Conservation (phyloP, 1,140 invertebrate species). For the Procambarus clarkii region DNA sequence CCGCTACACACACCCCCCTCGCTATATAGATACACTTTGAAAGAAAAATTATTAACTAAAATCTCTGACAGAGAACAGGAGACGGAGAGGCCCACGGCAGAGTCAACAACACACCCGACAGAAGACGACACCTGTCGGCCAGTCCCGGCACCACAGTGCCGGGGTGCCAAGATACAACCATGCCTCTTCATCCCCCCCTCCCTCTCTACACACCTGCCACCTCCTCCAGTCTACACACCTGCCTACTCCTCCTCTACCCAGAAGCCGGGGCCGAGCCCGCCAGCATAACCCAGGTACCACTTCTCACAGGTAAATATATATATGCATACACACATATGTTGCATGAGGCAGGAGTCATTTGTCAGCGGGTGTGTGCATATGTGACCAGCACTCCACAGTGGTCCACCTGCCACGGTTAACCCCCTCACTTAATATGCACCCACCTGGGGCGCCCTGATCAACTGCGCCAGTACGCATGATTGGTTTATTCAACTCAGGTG, state of each 20-base stretch:
- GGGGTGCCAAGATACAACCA: too few relatives aligned
- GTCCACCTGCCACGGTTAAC: not conserved
- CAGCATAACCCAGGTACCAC: not conserved
- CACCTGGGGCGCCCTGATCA: constrained; percentile 12
- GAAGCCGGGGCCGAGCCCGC: too few relatives aligned
- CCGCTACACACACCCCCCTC: too few relatives aligned
- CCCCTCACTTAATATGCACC: not conserved
- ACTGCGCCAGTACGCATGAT: constrained; percentile 7
- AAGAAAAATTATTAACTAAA: too few relatives aligned
- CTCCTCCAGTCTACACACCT: not conserved
- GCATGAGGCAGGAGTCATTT: not conserved
- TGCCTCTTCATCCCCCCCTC: too few relatives aligned
- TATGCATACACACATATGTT: not conserved
- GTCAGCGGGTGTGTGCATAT: not conserved
- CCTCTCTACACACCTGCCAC: not conserved
- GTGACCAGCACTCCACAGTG: not conserved
- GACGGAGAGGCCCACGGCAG: too few relatives aligned
- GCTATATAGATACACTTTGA: too few relatives aligned
- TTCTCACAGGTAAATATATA: too few relatives aligned
- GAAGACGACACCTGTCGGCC: too few relatives aligned
- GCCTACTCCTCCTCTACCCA: not conserved
- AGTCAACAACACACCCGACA: too few relatives aligned
- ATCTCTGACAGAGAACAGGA: too few relatives aligned
- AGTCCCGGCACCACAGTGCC: too few relatives aligned
- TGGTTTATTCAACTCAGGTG: constrained; percentile 34